These are phyloP conservation scores for Cheilosia scutellata DNA, from an alignment of 2,888 invertebrate genomes.

Conservation along the genomic window DNA sequence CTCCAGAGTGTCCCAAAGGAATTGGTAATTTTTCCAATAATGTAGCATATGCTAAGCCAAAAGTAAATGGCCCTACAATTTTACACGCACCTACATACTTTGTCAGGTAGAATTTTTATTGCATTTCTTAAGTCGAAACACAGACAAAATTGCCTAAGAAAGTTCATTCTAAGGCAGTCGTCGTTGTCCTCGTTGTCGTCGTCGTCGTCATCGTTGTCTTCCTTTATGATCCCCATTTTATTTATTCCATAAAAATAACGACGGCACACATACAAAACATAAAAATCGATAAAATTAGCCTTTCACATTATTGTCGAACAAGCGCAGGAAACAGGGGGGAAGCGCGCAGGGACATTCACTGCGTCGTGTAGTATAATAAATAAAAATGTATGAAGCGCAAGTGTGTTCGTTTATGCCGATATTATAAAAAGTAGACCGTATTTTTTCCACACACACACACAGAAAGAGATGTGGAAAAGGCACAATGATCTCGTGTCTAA, in stretches of 20 bases:
- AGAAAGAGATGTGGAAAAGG: slow-evolving; percentile 28
- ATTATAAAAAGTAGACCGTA: slow-evolving; percentile 15
- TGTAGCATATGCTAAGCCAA: slow-evolving; percentile 40
- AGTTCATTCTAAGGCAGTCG: too few relatives aligned
- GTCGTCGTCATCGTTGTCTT: slow-evolving; percentile 38
- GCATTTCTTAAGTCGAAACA: slow-evolving; percentile 44
- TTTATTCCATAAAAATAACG: slow-evolving; percentile 55
- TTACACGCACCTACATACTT: slow-evolving; percentile 2
- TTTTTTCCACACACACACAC: slow-evolving; percentile 16
- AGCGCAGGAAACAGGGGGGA: slow-evolving; percentile 8
- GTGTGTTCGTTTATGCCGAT: slow-evolving; percentile 40
- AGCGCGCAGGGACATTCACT: slow-evolving; percentile 10
- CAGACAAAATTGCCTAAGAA: not conserved
- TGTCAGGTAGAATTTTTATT: slow-evolving; percentile 58
- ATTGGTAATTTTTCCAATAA: slow-evolving; percentile 37
- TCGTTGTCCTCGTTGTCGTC: slow-evolving; percentile 34
- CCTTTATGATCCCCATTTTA: slow-evolving; percentile 43
- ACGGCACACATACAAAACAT: slow-evolving; percentile 36
- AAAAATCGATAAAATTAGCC: slow-evolving; percentile 72
- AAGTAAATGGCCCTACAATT: slow-evolving; percentile 33
- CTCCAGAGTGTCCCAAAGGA: slow-evolving; percentile 39
- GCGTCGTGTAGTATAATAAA: slow-evolving; percentile 21
- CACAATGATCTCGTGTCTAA: slow-evolving; percentile 66
- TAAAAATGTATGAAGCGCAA: slow-evolving; percentile 7
- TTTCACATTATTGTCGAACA: slow-evolving; percentile 53